Base-by-base conservation (phyloP, 2,888 invertebrate species). In the Lasioglossum marginatum region DNA sequence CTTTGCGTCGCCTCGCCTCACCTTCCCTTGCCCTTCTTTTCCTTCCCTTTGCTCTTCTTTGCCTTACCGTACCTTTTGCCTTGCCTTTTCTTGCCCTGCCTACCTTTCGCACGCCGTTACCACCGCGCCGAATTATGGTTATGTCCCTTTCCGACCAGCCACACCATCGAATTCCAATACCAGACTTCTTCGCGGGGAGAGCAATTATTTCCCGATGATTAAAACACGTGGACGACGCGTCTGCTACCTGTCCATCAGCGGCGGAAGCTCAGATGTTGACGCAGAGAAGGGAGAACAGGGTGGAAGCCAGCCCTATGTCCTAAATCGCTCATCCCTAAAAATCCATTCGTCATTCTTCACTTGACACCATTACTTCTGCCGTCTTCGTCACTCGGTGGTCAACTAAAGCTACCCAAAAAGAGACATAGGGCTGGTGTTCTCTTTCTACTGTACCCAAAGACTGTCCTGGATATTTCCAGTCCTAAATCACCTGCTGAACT, bases 81-180 rank as follows among this genome's bases (percentile, higher is more conserved):
- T n/a, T 10, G 23, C 23, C 52, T 8, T 52, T n/a, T 52, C 52
- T n/a, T 52, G 31, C 27, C 27, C 31, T 63, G 85, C 82, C 81
- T 91, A 85, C 85, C 88, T 91, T 89, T 88, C 86, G 78, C 88
- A 81, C 78, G 34, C 43, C 27, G n/a, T 52, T 79, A 88, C 82
- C 79, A 75, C 75, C 57, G 77, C 76, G 66, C 74, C 83, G 81
- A 89, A 88, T 68, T 85, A 91, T 77, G 85, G 86, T 88, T 85
- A 82, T 79, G 79, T 83, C 79, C 82, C 74, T 81, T 81, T 79
- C 75, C 77, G 23, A 52, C 52, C 52, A 52, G 70, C 72, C 19
- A 40, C 31, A 3, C 4, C 60, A 27, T 14, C 27, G 60, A 4
- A 8, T 19, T 70, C 63, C 27, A 5, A 31, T 63, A 16, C 16